phyloP scores from a whole-genome alignment of 2,113 vertebrate genomes.

The Anolis sagrei region DNA sequence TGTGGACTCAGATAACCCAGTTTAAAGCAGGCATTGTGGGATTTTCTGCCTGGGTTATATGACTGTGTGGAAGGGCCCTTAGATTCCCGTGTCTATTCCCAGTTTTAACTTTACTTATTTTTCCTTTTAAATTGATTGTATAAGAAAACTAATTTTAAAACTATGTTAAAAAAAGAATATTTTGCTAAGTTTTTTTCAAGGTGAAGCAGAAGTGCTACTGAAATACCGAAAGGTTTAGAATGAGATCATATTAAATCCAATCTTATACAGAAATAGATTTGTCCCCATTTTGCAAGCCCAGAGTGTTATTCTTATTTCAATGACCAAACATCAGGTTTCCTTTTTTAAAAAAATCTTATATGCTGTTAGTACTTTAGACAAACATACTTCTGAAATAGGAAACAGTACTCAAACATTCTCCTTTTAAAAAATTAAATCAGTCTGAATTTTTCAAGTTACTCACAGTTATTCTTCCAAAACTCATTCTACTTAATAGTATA shows the following conservation, averaged over 20 bases:
- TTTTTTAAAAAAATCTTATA: not conserved
- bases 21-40: no score
- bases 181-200: constrained; percentile 28
- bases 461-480: not conserved
- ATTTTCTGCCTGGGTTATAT: no score
- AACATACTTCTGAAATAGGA: constrained; percentile 10
- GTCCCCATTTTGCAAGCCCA: not conserved
- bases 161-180: no score
- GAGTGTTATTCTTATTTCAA: constrained; percentile 13
- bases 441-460: constrained; percentile 12
- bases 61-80: no score
- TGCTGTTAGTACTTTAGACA: not conserved
- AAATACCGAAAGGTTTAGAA: constrained; percentile 24
- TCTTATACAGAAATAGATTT: constrained; percentile 24
- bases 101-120: no score
- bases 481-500: not conserved
- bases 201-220: constrained; percentile 1
- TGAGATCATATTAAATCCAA: not conserved
- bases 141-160: no score
- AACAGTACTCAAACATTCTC: not conserved
- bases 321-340: not conserved
- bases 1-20: no score
- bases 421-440: constrained; percentile 18
- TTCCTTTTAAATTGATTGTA: no score
- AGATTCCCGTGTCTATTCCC: no score